These are phyloP conservation scores for Aporophyla nigra DNA, from an alignment of 2,888 invertebrate species.

Conservation along the genomic window DNA sequence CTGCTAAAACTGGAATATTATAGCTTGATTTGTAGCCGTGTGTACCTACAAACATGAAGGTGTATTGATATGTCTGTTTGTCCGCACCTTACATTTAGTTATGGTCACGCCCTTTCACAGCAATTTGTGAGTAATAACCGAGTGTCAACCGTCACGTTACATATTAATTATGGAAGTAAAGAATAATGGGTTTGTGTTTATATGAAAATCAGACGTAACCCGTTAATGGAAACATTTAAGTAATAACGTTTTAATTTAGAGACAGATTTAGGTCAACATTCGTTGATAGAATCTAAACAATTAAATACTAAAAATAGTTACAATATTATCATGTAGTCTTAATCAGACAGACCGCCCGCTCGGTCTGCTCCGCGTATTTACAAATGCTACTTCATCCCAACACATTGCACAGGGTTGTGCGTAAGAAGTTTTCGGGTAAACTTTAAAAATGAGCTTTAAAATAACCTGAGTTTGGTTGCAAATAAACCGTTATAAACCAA, in stretches of 20 bases:
- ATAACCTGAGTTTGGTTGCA: too few relatives aligned
- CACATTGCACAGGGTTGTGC: neutral
- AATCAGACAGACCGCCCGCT: neutral
- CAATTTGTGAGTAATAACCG: conserved; percentile 39
- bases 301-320: neutral
- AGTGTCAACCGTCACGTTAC: conserved; percentile 40
- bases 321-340: neutral
- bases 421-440: neutral
- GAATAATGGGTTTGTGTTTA: conserved; percentile 30
- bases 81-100: conserved; percentile 11
- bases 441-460: neutral
- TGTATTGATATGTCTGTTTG: conserved; percentile 5
- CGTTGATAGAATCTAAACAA: neutral
- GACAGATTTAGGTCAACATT: neutral
- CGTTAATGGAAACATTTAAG: neutral
- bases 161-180: conserved; percentile 29
- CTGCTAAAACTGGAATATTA: too few relatives aligned
- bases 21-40: neutral
- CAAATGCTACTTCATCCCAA: neutral
- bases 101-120: conserved; percentile 31
- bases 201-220: conserved; percentile 20
- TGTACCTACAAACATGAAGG: too few relatives aligned
- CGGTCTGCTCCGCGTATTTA: neutral
- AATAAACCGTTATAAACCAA: too few relatives aligned
- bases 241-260: neutral